phyloP scores from a whole-genome alignment of 2,888 invertebrate species.

The Yponomeuta plumbellus region DNA sequence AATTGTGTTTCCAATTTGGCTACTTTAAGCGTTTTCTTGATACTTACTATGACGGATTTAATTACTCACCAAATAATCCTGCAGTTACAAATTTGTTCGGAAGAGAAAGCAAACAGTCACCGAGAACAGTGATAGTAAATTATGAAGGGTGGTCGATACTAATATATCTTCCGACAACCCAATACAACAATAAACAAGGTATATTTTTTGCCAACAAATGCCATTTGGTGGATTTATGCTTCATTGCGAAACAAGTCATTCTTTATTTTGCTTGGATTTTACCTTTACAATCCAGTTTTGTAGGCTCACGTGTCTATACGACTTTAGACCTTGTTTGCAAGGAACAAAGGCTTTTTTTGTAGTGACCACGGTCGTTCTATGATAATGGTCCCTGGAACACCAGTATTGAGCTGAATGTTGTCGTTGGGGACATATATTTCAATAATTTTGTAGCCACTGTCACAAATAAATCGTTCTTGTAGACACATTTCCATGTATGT shows the following conservation, averaged over 20 bases:
- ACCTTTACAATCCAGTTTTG: conserved; percentile 47
- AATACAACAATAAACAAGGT: conserved; percentile 12
- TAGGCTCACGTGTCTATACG: conserved; percentile 39
- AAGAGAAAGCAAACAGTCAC: background rate
- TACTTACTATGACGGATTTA: too few species aligned
- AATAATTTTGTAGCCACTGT: conserved; percentile 60
- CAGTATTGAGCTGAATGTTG: conserved; percentile 40
- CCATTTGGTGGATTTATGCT: conserved; percentile 60
- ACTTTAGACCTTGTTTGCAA: conserved; percentile 52
- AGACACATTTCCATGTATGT: conserved; percentile 33
- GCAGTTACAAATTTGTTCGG: background rate
- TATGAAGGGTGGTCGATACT: background rate
- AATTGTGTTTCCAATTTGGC: too few species aligned
- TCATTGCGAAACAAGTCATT: conserved; percentile 60
- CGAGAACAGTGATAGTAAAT: background rate
- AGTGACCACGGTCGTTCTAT: conserved; percentile 21
- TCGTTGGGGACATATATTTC: conserved; percentile 71
- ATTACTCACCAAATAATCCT: background rate
- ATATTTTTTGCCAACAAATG: conserved; percentile 49
- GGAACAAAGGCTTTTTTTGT: conserved; percentile 39
- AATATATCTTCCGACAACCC: conserved; percentile 10
- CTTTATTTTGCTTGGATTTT: conserved; percentile 54
- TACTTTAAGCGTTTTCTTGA: too few species aligned
- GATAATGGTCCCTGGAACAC: conserved; percentile 23
- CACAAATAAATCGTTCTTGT: conserved; percentile 67